Evolutionary conservation across 2,888 invertebrate species (phyloP).

Genomic region (Plebejus argus): DNA sequence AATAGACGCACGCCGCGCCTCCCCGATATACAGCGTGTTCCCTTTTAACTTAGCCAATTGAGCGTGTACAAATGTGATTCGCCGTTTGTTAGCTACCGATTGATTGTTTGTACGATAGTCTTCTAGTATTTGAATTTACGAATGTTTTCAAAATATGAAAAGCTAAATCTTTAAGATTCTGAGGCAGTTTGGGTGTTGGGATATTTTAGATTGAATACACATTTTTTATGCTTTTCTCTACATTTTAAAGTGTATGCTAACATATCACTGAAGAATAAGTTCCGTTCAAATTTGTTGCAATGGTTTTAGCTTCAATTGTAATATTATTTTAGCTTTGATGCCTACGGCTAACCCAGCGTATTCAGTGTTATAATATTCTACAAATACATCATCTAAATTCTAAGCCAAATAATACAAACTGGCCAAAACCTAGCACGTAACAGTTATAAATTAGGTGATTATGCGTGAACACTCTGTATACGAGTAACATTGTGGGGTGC

Average conservation of each 20-base stretch:
- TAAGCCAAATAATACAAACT: conserved; percentile 11
- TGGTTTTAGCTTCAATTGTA: neutral
- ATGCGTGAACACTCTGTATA: conserved; percentile 56
- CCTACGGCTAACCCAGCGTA: neutral
- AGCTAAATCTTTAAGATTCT: too few relatives aligned
- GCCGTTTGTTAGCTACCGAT: conserved; percentile 32
- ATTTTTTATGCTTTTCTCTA: too few relatives aligned
- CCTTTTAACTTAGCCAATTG: conserved; percentile 40
- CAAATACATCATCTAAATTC: neutral
- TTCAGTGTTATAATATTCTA: neutral
- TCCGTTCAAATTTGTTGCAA: neutral
- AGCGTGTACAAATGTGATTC: conserved; percentile 34
- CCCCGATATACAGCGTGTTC: conserved; percentile 65
- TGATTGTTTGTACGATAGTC: conserved; percentile 20
- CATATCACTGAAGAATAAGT: neutral
- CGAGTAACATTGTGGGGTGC: conserved; percentile 58
- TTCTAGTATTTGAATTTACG: neutral
- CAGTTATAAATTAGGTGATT: conserved; percentile 33
- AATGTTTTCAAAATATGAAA: neutral
- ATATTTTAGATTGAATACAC: too few relatives aligned
- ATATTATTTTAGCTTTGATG: neutral
- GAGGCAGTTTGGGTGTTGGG: too few relatives aligned
- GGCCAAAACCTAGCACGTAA: conserved; percentile 22
- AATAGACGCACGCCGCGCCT: conserved; percentile 75
- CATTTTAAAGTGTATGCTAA: neutral